phyloP scores from a whole-genome alignment of 2,888 invertebrate genomes.

The Tortrix viridana region DNA sequence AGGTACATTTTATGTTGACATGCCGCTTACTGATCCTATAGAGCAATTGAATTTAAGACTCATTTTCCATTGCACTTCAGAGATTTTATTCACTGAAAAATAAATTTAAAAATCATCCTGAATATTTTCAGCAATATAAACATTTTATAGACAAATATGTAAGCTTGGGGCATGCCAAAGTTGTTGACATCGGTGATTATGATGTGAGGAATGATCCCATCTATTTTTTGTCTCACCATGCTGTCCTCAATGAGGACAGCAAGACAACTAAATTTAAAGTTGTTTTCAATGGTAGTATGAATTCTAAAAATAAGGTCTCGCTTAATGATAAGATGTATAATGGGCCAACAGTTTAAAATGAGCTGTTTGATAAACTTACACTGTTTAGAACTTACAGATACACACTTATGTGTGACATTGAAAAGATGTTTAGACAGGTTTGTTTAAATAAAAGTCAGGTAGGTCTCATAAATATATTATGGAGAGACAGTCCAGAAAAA shows the following conservation, averaged over 20 bases:
- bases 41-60: not conserved
- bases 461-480: conserved; percentile 14
- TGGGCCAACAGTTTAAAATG: conserved; percentile 7
- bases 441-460: not conserved
- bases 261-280: conserved; percentile 6
- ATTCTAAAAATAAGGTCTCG: not conserved
- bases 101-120: conserved; percentile 7
- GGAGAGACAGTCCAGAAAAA: conserved; percentile 4
- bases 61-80: conserved; percentile 10
- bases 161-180: conserved; percentile 16
- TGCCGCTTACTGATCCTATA: not conserved
- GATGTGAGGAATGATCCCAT: not conserved
- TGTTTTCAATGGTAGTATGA: conserved; percentile 7
- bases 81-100: conserved; percentile 17
- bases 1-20: conserved; percentile 6
- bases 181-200: conserved; percentile 13
- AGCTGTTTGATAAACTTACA: conserved; percentile 12
- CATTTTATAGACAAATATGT: conserved; percentile 11
- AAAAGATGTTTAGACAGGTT: conserved; percentile 22
- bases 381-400: conserved; percentile 13
- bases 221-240: conserved; percentile 9
- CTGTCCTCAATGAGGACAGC: conserved; percentile 5
- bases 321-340: conserved; percentile 12
- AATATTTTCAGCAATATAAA: conserved; percentile 14
- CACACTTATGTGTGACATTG: conserved; percentile 16